Percentiles rank a stretch among this genome's conserved stretches.
These are phyloP conservation scores for Ciconia boyciana DNA, from an alignment of 2,113 vertebrate species.

Conservation along the genomic window DNA sequence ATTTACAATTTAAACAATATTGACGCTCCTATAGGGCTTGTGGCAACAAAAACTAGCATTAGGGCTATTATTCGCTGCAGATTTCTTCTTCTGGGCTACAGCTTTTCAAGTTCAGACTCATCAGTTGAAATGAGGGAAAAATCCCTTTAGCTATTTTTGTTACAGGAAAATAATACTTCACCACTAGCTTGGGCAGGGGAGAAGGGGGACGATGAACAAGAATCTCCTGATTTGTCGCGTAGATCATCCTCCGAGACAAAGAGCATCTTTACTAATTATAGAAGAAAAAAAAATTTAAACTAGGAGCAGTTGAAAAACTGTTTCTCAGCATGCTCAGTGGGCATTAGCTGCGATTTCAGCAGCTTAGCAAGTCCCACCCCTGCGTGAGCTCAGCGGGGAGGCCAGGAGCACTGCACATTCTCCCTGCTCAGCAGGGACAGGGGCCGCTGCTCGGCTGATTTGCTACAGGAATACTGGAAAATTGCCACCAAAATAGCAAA, in stretches of 20 bases:
- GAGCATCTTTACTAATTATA: conserved; percentile 44
- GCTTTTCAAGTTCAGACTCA: conserved; percentile 45
- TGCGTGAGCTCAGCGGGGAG: neutral
- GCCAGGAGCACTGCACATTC: conserved; percentile 43
- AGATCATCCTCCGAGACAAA: conserved; percentile 24
- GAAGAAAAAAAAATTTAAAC: neutral
- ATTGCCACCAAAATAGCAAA: conserved; percentile 51
- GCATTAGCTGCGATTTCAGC: conserved; percentile 46
- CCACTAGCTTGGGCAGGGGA: neutral
- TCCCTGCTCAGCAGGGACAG: conserved; percentile 43
- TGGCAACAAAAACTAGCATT: neutral
- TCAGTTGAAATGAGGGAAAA: conserved; percentile 10
- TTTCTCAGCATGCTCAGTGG: conserved; percentile 40
- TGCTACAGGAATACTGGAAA: conserved; percentile 51
- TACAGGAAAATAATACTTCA: conserved; percentile 55
- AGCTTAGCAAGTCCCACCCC: conserved; percentile 53
- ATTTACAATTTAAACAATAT: neutral
- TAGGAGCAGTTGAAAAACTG: conserved; percentile 15
- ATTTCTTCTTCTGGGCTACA: neutral
- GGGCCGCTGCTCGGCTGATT: neutral
- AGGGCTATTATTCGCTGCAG: neutral
- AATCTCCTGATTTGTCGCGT: neutral
- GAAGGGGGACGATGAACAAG: neutral
- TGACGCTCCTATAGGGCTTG: neutral
- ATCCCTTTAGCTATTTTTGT: conserved; percentile 55